Percentiles rank a stretch among this genome's conserved stretches.
phyloP scores from a whole-genome alignment of 2,113 vertebrate genomes.

The Tetrao urogallus region DNA sequence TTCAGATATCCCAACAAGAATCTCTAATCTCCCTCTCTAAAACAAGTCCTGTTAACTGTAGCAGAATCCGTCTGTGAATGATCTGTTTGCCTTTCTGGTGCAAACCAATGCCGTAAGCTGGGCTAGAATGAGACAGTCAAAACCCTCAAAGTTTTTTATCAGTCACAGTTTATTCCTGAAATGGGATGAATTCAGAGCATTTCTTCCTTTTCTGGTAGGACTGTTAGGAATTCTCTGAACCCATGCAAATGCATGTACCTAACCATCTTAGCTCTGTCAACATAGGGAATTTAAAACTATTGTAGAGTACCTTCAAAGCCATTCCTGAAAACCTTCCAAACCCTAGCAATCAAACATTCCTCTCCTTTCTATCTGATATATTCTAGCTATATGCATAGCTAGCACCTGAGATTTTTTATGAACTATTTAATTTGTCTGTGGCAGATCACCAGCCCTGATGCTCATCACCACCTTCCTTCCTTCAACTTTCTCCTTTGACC shows the following conservation, averaged over 20 bases:
- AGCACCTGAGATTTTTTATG: neutral
- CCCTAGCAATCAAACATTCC: neutral
- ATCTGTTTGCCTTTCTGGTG: neutral
- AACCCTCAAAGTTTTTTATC: neutral
- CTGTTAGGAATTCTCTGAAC: neutral
- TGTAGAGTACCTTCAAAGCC: neutral
- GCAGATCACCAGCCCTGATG: too few species aligned
- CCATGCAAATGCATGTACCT: neutral
- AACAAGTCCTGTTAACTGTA: neutral
- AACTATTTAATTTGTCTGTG: neutral
- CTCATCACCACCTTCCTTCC: too few species aligned
- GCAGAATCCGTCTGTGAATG: neutral
- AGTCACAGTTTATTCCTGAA: neutral
- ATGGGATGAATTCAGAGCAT: neutral
- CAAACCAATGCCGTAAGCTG: neutral
- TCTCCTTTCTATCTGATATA: neutral
- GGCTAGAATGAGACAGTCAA: neutral
- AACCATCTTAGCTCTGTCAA: neutral
- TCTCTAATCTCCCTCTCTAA: neutral
- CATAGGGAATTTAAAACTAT: neutral
- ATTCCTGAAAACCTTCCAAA: neutral
- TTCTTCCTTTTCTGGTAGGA: rapidly evolving
- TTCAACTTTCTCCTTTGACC: too few species aligned
- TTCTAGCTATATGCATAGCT: neutral
- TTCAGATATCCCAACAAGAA: neutral